phyloP scores from a whole-genome alignment of 1,140 invertebrate genomes.

The Psilanteris sp. region DNA sequence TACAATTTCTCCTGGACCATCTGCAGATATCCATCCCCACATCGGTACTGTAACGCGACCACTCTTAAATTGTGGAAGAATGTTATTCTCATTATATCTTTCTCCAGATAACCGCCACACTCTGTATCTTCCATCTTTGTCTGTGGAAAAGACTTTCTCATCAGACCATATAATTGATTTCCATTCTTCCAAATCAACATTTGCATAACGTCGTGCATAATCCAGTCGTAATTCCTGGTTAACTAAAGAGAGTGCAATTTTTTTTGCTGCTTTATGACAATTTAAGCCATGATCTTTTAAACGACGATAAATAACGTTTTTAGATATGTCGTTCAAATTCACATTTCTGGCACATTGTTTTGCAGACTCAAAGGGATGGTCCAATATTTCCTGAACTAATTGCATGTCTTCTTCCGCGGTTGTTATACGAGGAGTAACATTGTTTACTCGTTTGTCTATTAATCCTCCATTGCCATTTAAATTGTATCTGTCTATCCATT shows the following conservation, averaged over 20 bases:
- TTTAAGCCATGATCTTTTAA: background rate
- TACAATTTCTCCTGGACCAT: slow-evolving; percentile 2
- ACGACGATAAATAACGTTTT: background rate
- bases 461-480: too few relatives aligned
- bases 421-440: too few relatives aligned
- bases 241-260: background rate
- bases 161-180: background rate
- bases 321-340: background rate
- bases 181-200: slow-evolving; percentile 11
- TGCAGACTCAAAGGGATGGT: background rate
- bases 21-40: slow-evolving; percentile 3
- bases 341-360: too few relatives aligned
- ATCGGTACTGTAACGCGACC: background rate
- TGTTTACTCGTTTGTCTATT: too few relatives aligned
- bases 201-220: too few relatives aligned
- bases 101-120: background rate
- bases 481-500: too few relatives aligned
- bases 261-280: slow-evolving; percentile 1
- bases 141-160: slow-evolving; percentile 5
- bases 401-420: background rate
- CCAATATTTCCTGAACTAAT: background rate
- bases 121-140: slow-evolving; percentile 8
- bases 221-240: too few relatives aligned
- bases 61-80: background rate
- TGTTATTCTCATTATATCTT: background rate